These are phyloP conservation scores for Echinops telfairi DNA, from an alignment of 2,113 vertebrate genomes.

Conservation along the genomic window DNA sequence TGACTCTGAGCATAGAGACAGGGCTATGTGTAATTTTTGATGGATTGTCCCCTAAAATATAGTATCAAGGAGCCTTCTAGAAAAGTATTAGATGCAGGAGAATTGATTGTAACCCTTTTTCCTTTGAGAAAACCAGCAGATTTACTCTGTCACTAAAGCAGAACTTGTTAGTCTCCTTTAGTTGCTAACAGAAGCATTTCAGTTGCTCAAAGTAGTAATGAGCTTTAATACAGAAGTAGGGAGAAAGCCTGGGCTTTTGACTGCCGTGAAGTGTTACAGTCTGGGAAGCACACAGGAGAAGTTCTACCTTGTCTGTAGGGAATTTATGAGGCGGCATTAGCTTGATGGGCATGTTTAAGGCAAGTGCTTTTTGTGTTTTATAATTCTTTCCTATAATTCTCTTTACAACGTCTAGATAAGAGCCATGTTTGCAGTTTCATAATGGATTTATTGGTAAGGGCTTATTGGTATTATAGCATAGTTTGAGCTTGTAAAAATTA, in stretches of 20 bases:
- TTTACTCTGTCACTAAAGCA: neutral
- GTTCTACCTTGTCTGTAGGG: no score
- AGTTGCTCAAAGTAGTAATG: neutral
- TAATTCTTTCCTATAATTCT: conserved; percentile 11
- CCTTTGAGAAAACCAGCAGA: neutral
- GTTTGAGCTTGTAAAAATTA: conserved; percentile 45
- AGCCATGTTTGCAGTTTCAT: neutral
- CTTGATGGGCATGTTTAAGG: no score
- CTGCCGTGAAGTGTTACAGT: no score
- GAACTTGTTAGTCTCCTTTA: neutral
- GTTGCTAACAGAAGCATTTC: neutral
- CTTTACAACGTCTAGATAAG: neutral
- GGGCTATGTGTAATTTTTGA: neutral
- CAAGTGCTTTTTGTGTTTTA: conserved; percentile 20
- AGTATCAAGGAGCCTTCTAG: neutral
- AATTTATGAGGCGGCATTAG: no score
- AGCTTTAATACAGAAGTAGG: conserved; percentile 45
- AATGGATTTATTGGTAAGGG: conserved; percentile 54
- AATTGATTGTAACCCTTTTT: neutral
- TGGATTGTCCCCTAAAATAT: neutral
- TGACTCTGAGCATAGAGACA: neutral
- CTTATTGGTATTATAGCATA: neutral
- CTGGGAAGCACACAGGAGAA: no score
- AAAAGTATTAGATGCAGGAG: neutral
- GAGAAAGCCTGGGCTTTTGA: no score